A percentile compares a stretch with the other conserved stretches of the same genome.
Evolutionary conservation across 2,888 invertebrate genomes (phyloP).

Genomic region (Danaus chrysippus): DNA sequence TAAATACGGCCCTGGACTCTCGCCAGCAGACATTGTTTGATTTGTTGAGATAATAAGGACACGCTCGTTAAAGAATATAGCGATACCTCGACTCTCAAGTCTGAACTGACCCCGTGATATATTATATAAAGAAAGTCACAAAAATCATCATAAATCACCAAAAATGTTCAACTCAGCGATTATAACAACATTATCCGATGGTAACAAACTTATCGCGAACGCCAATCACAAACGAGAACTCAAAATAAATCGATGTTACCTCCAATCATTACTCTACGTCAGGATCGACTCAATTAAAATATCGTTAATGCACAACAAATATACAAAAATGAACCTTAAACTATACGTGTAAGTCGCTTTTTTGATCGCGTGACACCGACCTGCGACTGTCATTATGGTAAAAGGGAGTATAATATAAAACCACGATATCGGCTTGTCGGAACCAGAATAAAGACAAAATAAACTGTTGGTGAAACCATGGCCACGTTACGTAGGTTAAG

Average conservation of each 20-base stretch:
- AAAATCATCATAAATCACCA: conserved; percentile 46
- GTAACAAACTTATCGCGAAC: conserved; percentile 74
- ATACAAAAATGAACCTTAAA: conserved; percentile 57
- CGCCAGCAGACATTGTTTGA: conserved; percentile 24
- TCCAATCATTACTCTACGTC: conserved; percentile 79
- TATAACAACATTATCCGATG: conserved; percentile 74
- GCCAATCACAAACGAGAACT: conserved; percentile 78
- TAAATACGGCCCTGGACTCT: conserved; percentile 47
- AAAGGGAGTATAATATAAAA: conserved; percentile 72
- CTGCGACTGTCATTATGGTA: conserved; percentile 76
- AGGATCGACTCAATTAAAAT: conserved; percentile 79
- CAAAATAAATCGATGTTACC: conserved; percentile 78
- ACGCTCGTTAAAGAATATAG: background rate
- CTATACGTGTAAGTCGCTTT: conserved; percentile 43
- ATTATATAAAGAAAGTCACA: background rate
- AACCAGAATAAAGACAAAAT: conserved; percentile 75
- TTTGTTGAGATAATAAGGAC: conserved; percentile 13
- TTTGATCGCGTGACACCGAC: conserved; percentile 45
- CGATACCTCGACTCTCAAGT: conserved; percentile 8
- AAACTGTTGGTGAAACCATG: conserved; percentile 67
- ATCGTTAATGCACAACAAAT: conserved; percentile 68
- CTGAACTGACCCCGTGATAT: conserved; percentile 26
- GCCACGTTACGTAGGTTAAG: conserved; percentile 44
- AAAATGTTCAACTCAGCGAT: conserved; percentile 48
- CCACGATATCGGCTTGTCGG: conserved; percentile 77